Base-by-base conservation (phyloP, 2,888 invertebrate genomes). In the Acrobeloides nanus region DNA sequence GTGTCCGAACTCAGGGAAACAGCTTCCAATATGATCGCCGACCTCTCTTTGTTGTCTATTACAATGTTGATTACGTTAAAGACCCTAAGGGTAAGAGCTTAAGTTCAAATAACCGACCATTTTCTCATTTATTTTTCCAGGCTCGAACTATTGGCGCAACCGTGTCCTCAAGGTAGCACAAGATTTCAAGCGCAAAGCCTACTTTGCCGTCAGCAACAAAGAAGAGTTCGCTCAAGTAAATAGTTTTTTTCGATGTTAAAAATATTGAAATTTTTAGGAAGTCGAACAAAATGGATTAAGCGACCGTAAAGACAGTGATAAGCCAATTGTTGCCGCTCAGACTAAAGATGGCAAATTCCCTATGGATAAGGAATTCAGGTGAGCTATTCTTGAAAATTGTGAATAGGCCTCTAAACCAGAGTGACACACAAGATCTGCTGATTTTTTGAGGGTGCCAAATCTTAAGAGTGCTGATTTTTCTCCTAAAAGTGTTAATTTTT, bases 91-190 rank as follows among this genome's bases (percentile, higher is more conserved):
- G 82, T 76, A 75, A 34, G 41, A 12, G 10, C 6, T 6, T 38
- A 15, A 7, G 25, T 52, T 17, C 4, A 15, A n/a, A 46, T 53
- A 17, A 27, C 25, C n/a, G 4, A 47, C 3, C 24, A 8, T 42
- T 33, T 23, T 25, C 26, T 43, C 21, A 1, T 31, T 4, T 31
- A 18, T 7, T n/a, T 1, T 50, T 62, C 25, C 47, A 78, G 79
- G 89, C 39, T 92, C 93, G 43, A 93, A 97, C 79, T 97, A 97
- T 81, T 97, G 95, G 93, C 84, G 92, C 69, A 93, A 93, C 79
- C 83, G 74, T 48, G 72, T 74, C 25, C 60, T 75, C 47, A 74
- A 74, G 57, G 72, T 74, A 24, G 69, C 70, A 29, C 59, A 64
- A 44, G 68, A 72, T 32, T 69, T 60, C 60, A 72, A 69, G 57